Evolutionary conservation across 2,797 vertebrate genomes (phyloP), one percentile per base, ranked within the genome.

Genomic region (Coluber constrictor): DNA sequence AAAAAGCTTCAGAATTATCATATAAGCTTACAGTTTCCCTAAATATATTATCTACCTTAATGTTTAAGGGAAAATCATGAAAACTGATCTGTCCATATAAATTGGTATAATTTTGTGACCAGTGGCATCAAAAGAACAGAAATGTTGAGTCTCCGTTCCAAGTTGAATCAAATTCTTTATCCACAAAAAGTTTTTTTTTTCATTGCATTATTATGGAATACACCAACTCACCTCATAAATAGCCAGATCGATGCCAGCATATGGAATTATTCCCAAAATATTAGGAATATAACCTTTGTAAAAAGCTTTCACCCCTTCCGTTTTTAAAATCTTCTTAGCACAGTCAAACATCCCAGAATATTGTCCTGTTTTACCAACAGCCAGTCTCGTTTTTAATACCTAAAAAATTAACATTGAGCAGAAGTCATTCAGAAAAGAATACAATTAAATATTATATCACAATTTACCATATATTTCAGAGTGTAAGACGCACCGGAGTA

Each of bases 331-430:
- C 95, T 98, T 98, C 97, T 98, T 99, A 94, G 98, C 98, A 97
- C 99, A 99, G 94, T 99, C 98, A 27, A 98, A 97, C 97, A 99
- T 99, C 88, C 99, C 98, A 4, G 98, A 97, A 96, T 99, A 99
- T 92, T 99, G 99, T 2, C 99, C 99, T 0, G 99, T 99, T 97
- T 98, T 99, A 95, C 98, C 98, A 93, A 99, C 98, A 88, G 99
- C 99, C 96, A 99, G 97, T 89, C 99, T 98, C 29, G 99, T 99
- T 97, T 99, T 99, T 97, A 99, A 95, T 96, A 99, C 98, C 99
- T 99, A 93, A 59, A 93, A 79, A 59, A 92, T 47, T 94, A 92
- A 86, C 18, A 92, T 43, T 43, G 59, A 37, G 55, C 5, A 74
- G 94, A 43, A 0, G 90, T 8, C 88, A 59, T 92, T 93, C 74